These are phyloP conservation scores for Copsychus sechellarum DNA, from an alignment of 2,113 vertebrate genomes.

Conservation along the genomic window DNA sequence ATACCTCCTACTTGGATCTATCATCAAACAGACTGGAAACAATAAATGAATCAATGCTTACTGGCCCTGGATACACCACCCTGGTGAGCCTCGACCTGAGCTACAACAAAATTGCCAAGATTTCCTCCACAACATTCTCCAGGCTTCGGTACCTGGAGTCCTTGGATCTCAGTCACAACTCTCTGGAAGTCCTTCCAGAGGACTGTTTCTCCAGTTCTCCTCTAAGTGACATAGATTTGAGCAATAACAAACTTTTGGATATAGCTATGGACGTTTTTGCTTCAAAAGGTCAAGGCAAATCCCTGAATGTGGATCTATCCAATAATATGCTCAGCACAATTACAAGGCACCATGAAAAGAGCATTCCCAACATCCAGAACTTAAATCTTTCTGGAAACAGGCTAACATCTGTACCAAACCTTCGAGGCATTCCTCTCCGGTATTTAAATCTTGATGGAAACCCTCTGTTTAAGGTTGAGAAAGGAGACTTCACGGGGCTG, in stretches of 20 bases:
- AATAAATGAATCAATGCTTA: slow-evolving; percentile 86
- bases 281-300: slow-evolving; percentile 80
- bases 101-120: slow-evolving; percentile 83
- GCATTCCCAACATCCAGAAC: slow-evolving; percentile 81
- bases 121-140: slow-evolving; percentile 83
- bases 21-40: slow-evolving; percentile 86
- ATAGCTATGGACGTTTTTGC: slow-evolving; percentile 80
- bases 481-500: slow-evolving; percentile 78
- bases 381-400: slow-evolving; percentile 86
- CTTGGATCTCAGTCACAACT: slow-evolving; percentile 92
- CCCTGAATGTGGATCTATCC: slow-evolving; percentile 87
- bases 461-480: slow-evolving; percentile 74
- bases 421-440: slow-evolving; percentile 82
- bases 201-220: slow-evolving; percentile 86
- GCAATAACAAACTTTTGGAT: slow-evolving; percentile 85
- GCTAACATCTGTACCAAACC: slow-evolving; percentile 75
- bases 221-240: slow-evolving; percentile 88
- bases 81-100: slow-evolving; percentile 91
- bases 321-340: slow-evolving; percentile 81
- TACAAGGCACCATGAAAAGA: neutral
- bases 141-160: slow-evolving; percentile 93
- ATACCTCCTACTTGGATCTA: slow-evolving; percentile 90
- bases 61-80: slow-evolving; percentile 96
- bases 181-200: slow-evolving; percentile 76
- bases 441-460: slow-evolving; percentile 91